Evolutionary conservation across 2,888 invertebrate genomes (phyloP), one percentile per base, ranked within the genome.

Genomic region (Orthonychiurus folsomi): DNA sequence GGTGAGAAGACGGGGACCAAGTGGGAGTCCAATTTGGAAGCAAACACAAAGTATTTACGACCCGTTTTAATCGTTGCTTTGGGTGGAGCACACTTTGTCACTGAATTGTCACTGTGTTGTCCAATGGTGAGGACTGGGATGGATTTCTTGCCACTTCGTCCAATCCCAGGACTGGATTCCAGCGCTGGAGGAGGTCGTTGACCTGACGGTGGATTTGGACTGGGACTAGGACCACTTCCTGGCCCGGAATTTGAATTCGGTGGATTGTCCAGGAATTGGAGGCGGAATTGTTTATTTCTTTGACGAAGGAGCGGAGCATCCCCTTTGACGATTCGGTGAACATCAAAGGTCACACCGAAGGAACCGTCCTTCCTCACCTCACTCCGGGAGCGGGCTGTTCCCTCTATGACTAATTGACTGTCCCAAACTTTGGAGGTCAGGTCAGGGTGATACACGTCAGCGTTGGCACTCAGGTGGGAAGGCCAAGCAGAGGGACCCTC

Each of bases 231-330:
- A 37, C 37, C 15, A 37, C n/a, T 18, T 21, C 23, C 12, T 21
- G 2, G 2, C 2, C 20, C 25, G 21, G 9, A 9, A 37, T 15
- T 37, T 9, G 9, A 9, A 9, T 59, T 27, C 48, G 63, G 37
- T 60, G 72, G 69, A 57, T 69, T 72, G 62, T 72, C 72, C 56
- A 73, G 71, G 71, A 73, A 73, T 69, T 73, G 73, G 66, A 73
- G 71, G 65, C 73, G 71, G 70, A 73, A 70, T 69, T 73, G 73
- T 64, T 69, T 70, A n/a, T n/a, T n/a, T 61, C 73, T 63, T 54
- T 68, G 67, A 59, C 68, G 56, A 27, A 73, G 65, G 20, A 70
- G 64, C 3, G 71, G 71, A 2, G 71, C 71, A 53, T 70, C 70
- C 37, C 73, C 73, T 60, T 73, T 73, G 62, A 71, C 69, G 56